Evolutionary conservation across 2,113 vertebrate genomes (phyloP), one percentile per base, ranked within the genome.

Genomic region (Ursus arctos): DNA sequence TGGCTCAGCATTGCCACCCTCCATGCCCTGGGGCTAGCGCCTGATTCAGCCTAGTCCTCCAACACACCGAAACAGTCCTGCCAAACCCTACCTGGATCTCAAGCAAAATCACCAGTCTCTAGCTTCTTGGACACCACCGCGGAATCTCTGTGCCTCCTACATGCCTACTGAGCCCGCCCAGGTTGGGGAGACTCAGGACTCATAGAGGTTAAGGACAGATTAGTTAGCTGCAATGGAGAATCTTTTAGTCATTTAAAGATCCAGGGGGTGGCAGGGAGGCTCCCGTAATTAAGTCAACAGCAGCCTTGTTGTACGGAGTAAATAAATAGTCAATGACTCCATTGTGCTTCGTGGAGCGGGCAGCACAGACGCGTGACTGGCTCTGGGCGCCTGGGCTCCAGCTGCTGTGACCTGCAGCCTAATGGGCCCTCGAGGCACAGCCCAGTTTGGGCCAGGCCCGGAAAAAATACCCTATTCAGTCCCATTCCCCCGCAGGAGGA

Each of bases 271-370:
- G 49, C 97, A 98, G 97, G 98, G 98, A 98, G 98, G 97, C 97
- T 98, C 97, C 97, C 86, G 85, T 98, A 98, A 98, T 98, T 94
- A 98, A 99, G 98, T 96, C 98, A 99, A 99, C 99, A 99, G 99
- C 98, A 96, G 99, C 98, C 99, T 99, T 98, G 98, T 99, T 99
- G 99, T 99, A 98, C 47, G 55, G 96, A 98, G 98, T 98, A 99
- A 99, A 99, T 99, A 99, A 99, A 99, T 99, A 99, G 99, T 99
- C 99, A 99, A 99, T 99, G 99, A 99, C 97, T 97, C 98, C 98
- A 98, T 99, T 99, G 99, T 99, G 97, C 97, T 96, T 98, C 90
- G 71, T 51, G 63, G 98, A 98, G 96, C 98, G 97, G 98, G 98
- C 98, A 95, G 98, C 98, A 97, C 98, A 98, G 97, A 98, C 69